Evolutionary conservation across 2,113 vertebrate species (phyloP).

Genomic region (Polypterus senegalus): DNA sequence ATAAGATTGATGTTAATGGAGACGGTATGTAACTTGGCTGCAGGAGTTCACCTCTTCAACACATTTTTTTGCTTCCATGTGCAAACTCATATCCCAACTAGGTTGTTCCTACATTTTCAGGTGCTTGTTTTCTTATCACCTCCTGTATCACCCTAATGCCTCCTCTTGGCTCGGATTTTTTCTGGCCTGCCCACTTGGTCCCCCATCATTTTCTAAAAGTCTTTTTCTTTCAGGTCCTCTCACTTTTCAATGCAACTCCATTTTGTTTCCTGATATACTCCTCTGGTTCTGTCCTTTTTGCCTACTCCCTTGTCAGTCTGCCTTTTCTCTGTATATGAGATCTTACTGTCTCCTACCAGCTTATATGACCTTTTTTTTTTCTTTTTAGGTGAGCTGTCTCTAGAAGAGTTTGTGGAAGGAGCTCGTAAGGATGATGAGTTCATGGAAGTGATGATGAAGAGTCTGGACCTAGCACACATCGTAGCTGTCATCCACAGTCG

Average conservation of each 20-base stretch:
- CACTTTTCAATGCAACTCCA: too few relatives aligned
- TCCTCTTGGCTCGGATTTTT: too few relatives aligned
- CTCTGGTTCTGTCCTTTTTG: background rate
- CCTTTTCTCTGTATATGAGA: background rate
- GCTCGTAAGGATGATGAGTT: constrained; percentile 69
- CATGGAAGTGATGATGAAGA: constrained; percentile 84
- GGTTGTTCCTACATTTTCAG: too few relatives aligned
- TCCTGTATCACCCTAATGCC: too few relatives aligned
- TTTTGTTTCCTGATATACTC: too few relatives aligned
- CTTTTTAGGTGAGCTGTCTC: constrained; percentile 65
- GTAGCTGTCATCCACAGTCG: constrained; percentile 75
- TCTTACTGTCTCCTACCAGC: background rate
- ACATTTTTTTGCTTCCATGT: too few relatives aligned
- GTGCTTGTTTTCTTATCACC: too few relatives aligned
- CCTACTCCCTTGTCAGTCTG: background rate
- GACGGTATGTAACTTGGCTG: constrained; percentile 52
- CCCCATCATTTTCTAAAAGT: too few relatives aligned
- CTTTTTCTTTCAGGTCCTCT: too few relatives aligned
- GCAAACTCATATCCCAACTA: too few relatives aligned
- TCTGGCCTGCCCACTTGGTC: too few relatives aligned
- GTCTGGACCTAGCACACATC: constrained; percentile 72
- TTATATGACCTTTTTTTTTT: background rate
- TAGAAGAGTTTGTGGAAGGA: constrained; percentile 78
- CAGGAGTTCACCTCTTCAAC: too few relatives aligned
- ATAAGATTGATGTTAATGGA: constrained; percentile 74